Percentiles rank a stretch among this genome's conserved stretches.
These are phyloP conservation scores for Andrena trimmerana DNA, from an alignment of 2,888 invertebrate species.

Conservation along the genomic window DNA sequence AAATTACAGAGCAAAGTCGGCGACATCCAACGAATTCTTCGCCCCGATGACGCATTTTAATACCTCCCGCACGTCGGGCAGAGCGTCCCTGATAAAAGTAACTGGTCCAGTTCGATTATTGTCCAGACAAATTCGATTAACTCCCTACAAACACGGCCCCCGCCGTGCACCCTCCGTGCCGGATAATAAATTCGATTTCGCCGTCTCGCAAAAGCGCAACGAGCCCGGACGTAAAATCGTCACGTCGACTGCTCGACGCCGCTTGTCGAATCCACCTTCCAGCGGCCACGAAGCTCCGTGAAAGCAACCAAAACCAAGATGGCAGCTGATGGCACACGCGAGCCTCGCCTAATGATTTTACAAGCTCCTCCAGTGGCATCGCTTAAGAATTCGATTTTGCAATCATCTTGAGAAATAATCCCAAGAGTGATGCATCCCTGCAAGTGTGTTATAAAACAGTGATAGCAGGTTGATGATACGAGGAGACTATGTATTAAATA, in stretches of 20 bases:
- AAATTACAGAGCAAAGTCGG: constrained; percentile 10
- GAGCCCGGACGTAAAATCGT: constrained; percentile 70
- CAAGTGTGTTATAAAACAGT: too few species aligned
- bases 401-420: too few species aligned
- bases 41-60: constrained; percentile 58
- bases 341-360: not conserved
- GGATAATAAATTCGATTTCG: constrained; percentile 84
- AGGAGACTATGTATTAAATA: too few species aligned
- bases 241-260: constrained; percentile 54
- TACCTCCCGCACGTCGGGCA: constrained; percentile 49
- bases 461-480: too few species aligned
- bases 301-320: not conserved
- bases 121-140: constrained; percentile 70
- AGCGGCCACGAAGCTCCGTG: constrained; percentile 16
- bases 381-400: too few species aligned
- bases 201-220: constrained; percentile 83
- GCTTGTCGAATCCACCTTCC: constrained; percentile 27
- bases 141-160: constrained; percentile 65
- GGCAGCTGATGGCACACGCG: too few species aligned
- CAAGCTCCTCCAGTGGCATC: not conserved
- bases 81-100: constrained; percentile 67
- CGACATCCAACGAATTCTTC: constrained; percentile 17
- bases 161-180: constrained; percentile 48
- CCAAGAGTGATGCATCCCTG: too few species aligned
- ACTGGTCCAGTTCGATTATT: constrained; percentile 72